Conservation (phyloP, 2,888 invertebrate genomes). For the Epirrhoe alternata region DNA sequence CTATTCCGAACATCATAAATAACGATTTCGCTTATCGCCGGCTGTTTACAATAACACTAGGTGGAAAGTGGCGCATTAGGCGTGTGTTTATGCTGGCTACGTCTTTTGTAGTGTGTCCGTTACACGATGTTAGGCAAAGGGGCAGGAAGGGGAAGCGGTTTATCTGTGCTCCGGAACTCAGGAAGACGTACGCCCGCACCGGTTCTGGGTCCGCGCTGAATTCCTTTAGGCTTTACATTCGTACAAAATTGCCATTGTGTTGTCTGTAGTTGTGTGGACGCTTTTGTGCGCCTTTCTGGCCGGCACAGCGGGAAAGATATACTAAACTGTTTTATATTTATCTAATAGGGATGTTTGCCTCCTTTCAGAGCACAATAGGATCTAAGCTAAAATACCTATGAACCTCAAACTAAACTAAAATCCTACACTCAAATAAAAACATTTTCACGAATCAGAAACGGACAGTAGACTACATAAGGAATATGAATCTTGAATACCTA, state of each 20-base stretch:
- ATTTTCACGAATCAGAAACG: too few species aligned
- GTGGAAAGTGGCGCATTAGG: slow-evolving; percentile 64
- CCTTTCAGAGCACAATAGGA: slow-evolving; percentile 6
- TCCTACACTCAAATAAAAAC: too few species aligned
- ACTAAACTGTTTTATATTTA: slow-evolving; percentile 37
- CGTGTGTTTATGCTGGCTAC: slow-evolving; percentile 66
- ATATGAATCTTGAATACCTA: too few species aligned
- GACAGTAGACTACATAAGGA: too few species aligned
- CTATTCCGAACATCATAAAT: slow-evolving; percentile 37
- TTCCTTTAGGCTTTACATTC: slow-evolving; percentile 77
- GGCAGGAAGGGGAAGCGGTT: slow-evolving; percentile 83
- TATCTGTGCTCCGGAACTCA: slow-evolving; percentile 81
- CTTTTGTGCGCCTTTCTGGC: slow-evolving; percentile 42
- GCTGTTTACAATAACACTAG: slow-evolving; percentile 48
- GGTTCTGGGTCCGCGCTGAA: slow-evolving; percentile 60
- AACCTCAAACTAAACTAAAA: too few species aligned
- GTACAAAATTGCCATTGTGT: slow-evolving; percentile 66
- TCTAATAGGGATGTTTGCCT: slow-evolving; percentile 16
- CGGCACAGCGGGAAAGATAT: slow-evolving; percentile 34
- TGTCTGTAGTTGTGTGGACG: slow-evolving; percentile 42
- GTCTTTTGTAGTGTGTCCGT: slow-evolving; percentile 77
- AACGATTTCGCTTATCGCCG: slow-evolving; percentile 41
- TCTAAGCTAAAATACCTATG: not conserved
- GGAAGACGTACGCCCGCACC: slow-evolving; percentile 77
- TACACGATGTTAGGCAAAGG: slow-evolving; percentile 80